Percentiles rank a stretch among this genome's conserved stretches.
These are phyloP conservation scores for Oreochromis spilurus DNA, from an alignment of 2,113 vertebrate species.

Conservation along the genomic window DNA sequence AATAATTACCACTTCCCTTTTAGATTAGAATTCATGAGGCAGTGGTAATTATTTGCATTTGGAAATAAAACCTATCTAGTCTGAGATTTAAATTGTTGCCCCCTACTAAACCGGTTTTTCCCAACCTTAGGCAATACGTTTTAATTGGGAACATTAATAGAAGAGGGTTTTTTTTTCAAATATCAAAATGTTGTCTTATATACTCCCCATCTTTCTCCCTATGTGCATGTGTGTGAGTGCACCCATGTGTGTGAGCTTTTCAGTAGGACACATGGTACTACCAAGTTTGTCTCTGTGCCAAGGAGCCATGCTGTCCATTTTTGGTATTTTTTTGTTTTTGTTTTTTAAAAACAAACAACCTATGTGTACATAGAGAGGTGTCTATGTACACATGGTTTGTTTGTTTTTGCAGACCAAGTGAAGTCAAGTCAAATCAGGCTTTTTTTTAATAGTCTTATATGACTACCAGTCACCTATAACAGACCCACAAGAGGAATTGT, in stretches of 20 bases:
- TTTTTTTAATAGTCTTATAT: neutral
- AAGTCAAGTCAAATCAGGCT: neutral
- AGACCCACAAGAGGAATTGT: neutral
- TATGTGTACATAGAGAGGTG: neutral
- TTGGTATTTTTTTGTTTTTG: conserved; percentile 11
- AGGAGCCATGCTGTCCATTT: conserved; percentile 60
- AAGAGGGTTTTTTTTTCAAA: neutral
- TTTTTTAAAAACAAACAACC: neutral
- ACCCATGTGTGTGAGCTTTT: conserved; percentile 26
- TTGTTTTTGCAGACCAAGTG: neutral
- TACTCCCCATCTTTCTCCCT: neutral
- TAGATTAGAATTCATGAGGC: conserved; percentile 6
- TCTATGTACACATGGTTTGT: neutral
- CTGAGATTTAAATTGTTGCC: neutral
- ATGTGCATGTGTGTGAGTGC: neutral
- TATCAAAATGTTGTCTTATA: neutral
- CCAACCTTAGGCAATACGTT: conserved; percentile 11
- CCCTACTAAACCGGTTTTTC: neutral
- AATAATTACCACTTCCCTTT: conserved; percentile 10
- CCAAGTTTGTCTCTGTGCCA: conserved; percentile 43
- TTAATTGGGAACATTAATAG: conserved; percentile 19
- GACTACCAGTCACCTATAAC: neutral
- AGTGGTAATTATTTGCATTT: neutral
- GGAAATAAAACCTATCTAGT: neutral
- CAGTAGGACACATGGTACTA: conserved; percentile 60